These are phyloP conservation scores for Orchestes rusci DNA, from an alignment of 2,888 invertebrate genomes.

Conservation along the genomic window DNA sequence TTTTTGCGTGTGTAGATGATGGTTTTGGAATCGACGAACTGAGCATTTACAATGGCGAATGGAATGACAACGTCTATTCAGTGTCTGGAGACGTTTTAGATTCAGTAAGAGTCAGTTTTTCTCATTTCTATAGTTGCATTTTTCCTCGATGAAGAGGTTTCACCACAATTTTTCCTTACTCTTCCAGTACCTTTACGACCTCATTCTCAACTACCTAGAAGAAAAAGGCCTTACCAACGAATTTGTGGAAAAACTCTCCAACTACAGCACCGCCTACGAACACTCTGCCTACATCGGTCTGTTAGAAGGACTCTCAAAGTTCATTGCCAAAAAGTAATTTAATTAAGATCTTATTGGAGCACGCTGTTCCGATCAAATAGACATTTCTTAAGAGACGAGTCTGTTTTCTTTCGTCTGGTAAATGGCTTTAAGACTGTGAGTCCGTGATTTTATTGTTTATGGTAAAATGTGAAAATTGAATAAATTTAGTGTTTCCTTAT, in stretches of 20 bases:
- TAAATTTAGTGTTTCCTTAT: constrained; percentile 6
- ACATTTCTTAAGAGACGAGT: too few relatives aligned
- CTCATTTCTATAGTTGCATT: too few relatives aligned
- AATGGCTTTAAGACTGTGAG: too few relatives aligned
- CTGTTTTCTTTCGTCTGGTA: too few relatives aligned
- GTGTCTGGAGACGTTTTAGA: constrained; percentile 93
- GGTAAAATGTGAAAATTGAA: constrained; percentile 7
- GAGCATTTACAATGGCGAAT: constrained; percentile 80
- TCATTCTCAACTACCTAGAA: constrained; percentile 90
- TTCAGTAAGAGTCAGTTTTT: constrained; percentile 55
- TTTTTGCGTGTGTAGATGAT: constrained; percentile 79
- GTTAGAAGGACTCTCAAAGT: constrained; percentile 79
- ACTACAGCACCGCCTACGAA: constrained; percentile 88
- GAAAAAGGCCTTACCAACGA: constrained; percentile 93
- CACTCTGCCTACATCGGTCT: constrained; percentile 86
- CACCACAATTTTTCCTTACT: too few relatives aligned
- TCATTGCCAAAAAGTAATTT: constrained; percentile 47
- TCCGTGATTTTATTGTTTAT: too few relatives aligned
- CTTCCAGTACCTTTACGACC: constrained; percentile 84
- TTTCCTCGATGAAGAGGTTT: too few relatives aligned
- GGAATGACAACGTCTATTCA: constrained; percentile 79
- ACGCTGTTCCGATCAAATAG: too few relatives aligned
- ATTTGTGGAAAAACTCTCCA: constrained; percentile 81
- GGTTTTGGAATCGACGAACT: constrained; percentile 91
- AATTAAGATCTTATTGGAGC: too few relatives aligned